phyloP scores from a whole-genome alignment of 2,113 vertebrate genomes.

The Vireo altiloquus region DNA sequence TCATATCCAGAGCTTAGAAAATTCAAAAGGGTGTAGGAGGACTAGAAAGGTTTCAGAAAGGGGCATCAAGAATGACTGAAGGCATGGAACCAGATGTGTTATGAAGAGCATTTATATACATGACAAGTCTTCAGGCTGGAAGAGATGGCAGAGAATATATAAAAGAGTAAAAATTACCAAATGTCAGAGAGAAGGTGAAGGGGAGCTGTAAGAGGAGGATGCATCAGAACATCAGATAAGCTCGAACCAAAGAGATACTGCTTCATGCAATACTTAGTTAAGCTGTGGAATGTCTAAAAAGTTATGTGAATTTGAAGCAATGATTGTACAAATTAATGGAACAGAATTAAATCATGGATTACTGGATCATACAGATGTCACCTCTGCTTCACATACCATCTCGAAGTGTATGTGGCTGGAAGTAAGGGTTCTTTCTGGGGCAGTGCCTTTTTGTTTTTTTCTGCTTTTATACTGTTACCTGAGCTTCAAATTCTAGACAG shows the following conservation, averaged over 20 bases:
- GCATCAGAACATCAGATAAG: not conserved
- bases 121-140: not conserved
- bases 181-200: not conserved
- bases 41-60: not conserved
- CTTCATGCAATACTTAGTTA: not conserved
- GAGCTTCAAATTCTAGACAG: not conserved
- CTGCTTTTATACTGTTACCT: not conserved
- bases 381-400: not conserved
- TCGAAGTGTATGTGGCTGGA: not conserved
- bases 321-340: not conserved
- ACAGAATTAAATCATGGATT: not conserved
- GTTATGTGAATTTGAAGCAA: not conserved
- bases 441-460: not conserved
- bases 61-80: not conserved
- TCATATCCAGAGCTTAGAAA: not conserved
- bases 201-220: not conserved
- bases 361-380: not conserved
- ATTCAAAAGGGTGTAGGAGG: not conserved
- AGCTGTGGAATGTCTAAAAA: not conserved
- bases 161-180: not conserved
- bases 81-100: not conserved
- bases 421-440: not conserved
- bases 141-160: not conserved
- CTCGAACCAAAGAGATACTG: not conserved
- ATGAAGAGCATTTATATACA: not conserved